A percentile compares a stretch with the other conserved stretches of the same genome.
Conservation (phyloP, 1,140 invertebrate genomes). For the Drosophila sproati region DNA sequence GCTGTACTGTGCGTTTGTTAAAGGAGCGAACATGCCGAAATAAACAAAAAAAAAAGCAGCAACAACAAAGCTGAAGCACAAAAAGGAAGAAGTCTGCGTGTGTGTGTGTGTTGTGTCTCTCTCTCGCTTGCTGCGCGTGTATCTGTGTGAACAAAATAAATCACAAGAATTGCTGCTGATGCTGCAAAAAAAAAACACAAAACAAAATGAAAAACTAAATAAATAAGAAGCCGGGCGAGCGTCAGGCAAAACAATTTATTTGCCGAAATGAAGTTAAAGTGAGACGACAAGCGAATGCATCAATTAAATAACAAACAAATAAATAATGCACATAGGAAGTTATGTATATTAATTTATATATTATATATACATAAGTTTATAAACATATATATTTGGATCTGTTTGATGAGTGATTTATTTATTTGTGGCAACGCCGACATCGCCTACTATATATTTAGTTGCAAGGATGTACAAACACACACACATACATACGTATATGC, state of each 20-base stretch:
- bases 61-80: conserved; percentile 46
- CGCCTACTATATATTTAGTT: conserved; percentile 48
- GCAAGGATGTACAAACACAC: conserved; percentile 42
- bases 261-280: conserved; percentile 41
- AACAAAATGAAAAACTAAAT: conserved; percentile 40
- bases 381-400: conserved; percentile 7
- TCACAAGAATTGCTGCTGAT: conserved; percentile 40
- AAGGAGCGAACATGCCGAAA: conserved; percentile 44
- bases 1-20: conserved; percentile 30
- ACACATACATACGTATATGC: background rate
- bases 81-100: conserved; percentile 43
- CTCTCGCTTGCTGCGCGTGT: conserved; percentile 4
- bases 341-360: background rate
- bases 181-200: conserved; percentile 17
- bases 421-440: conserved; percentile 29
- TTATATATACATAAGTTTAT: background rate
- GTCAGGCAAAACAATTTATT: conserved; percentile 39
- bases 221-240: conserved; percentile 50
- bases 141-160: conserved; percentile 55
- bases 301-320: conserved; percentile 38
- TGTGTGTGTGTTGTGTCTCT: conserved; percentile 1
- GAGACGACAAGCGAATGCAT: conserved; percentile 32
- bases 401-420: conserved; percentile 34
- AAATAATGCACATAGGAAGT: background rate
- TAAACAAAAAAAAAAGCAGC: conserved; percentile 45